Evolutionary conservation across 2,888 invertebrate genomes (phyloP), one percentile per base, ranked within the genome.

Genomic region (Tachina fera): DNA sequence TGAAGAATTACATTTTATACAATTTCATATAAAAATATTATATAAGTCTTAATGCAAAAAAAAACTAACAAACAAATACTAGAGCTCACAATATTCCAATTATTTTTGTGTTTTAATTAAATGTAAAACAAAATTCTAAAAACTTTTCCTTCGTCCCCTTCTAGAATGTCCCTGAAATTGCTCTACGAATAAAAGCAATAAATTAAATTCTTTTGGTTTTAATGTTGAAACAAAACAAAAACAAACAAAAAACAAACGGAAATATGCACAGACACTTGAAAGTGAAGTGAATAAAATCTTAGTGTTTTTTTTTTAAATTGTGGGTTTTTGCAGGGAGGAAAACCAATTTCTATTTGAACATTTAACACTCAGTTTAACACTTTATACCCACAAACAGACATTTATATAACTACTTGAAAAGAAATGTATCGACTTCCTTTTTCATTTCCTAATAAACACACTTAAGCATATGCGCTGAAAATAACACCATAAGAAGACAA

Each of bases 391-490:
- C 49, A 67, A 5, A 63, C 63, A 1, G 10, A 11, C 22, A 45
- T 6, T 9, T 10, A 53, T 14, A 63, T 51, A 63, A 45, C 13
- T 31, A 39, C 41, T 77, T 13, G 16, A 10, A 45, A 63, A 45
- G n/a, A 71, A 72, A 72, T 72, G 49, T 72, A 80, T 56, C 74
- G 51, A 81, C 82, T 76, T 76, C 76, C 70, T 70, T 19, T 14
- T 56, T 56, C 63, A 56, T 75, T 76, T 82, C 68, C 82, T 75
- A 70, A 70, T 75, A 77, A 83, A 77, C 77, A 71, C 49, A 71
- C 65, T 82, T 82, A 68, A 76, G 43, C 76, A 76, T 71, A 71
- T 77, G 83, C 53, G 51, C 6, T 31, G 31, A 51, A 51, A 68
- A 58, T 51, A 58, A 45, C 51, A 67, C 60, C 67, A 81, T 68